A percentile compares a stretch with the other conserved stretches of the same genome.
Conservation (phyloP, 2,113 vertebrate genomes). For the Lagenorhynchus albirostris region DNA sequence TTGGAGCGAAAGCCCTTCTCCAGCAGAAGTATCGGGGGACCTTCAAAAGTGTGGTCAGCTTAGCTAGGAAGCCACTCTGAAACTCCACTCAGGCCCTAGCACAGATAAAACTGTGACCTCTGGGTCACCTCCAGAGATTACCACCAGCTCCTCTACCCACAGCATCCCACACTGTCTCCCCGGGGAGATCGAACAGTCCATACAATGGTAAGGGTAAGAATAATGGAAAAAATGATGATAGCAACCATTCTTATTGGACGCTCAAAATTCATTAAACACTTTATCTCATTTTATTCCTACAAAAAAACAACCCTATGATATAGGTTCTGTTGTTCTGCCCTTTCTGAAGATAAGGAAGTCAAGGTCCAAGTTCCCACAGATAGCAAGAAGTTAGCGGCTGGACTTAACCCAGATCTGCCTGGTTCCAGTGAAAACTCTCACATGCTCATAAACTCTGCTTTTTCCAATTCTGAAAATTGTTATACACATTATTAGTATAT, state of each 20-base stretch:
- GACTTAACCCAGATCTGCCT: not conserved
- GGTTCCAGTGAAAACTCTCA: not conserved
- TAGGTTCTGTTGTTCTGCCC: not conserved
- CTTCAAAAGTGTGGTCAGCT: not conserved
- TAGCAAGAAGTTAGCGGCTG: accelerated
- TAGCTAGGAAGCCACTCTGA: not conserved
- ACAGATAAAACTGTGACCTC: not conserved
- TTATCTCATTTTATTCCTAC: not conserved
- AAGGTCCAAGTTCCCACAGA: not conserved
- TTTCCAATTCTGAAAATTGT: not conserved
- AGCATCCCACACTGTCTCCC: not conserved
- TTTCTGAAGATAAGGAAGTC: not conserved
- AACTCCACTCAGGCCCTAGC: not conserved
- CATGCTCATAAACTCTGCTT: not conserved
- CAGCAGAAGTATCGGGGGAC: too few relatives aligned
- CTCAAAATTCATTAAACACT: not conserved
- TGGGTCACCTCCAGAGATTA: not conserved
- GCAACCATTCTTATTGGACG: not conserved
- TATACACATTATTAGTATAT: not conserved
- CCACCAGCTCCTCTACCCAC: not conserved
- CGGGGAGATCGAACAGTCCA: accelerated
- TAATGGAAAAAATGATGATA: not conserved
- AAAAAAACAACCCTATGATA: not conserved
- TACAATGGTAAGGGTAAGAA: not conserved
- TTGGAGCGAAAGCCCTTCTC: not conserved